Base-by-base conservation (phyloP, 2,888 invertebrate species). In the Torymus auratus region DNA sequence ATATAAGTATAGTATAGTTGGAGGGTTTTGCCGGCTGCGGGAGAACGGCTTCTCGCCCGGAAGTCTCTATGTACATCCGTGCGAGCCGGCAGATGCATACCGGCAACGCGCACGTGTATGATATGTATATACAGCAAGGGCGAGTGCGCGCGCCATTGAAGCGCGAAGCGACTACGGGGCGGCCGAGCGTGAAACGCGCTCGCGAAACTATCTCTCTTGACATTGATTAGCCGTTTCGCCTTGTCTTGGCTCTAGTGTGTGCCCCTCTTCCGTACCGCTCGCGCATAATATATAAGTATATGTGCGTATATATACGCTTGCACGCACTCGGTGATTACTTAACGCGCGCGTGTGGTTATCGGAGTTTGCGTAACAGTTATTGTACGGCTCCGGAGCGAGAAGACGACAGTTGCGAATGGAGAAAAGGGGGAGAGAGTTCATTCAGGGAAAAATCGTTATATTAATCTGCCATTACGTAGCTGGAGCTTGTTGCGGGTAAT, bases 141-240 rank as follows among this genome's bases (percentile, higher is more conserved):
- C 17, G 11, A 7, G 11, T 14, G 64, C 28, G 28, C 28, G 14
- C 14, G 23, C 12, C 28, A 14, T 12, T 28, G 28, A 23, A 23
- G 64, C 12, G 13, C 14, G 5, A 13, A 10, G 10, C 23, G 12
- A 12, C 4, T 0, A 20, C 64, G 41, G 7, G 3, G 64, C 28
- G 11, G 14, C 28, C 64, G 67, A 5, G 67, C 53, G 67, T 13
- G 23, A 52, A 20, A 41, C 41, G 28, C 28, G 41, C 41, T 41
- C 41, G 41, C 41, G 41, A 41, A 53, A 3, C 14, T n/a, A 23
- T 13, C 67, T 67, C 12, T 20, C 53, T 67, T n/a, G 50, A 28
- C 64, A 50, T 65, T 62, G 62, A 62, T 72, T 72, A 55, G 53
- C 60, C 52, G 23, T 14, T 61, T 62, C 20, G 52, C 60, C 61